Conservation (phyloP, 2,888 invertebrate species). For the Dichetophora obliterata region DNA sequence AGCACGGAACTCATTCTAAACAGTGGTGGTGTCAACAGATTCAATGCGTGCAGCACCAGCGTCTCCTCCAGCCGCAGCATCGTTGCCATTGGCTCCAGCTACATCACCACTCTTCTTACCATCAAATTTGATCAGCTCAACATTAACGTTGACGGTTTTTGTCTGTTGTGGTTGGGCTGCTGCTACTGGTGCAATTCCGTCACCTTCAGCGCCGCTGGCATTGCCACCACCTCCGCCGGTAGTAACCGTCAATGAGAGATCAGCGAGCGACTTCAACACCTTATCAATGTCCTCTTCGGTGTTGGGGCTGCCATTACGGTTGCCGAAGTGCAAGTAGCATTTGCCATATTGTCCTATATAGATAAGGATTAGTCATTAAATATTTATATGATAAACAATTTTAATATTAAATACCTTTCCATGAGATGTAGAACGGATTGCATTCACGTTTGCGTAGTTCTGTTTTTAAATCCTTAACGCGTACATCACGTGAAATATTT, state of each 20-base stretch:
- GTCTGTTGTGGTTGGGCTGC: conserved; percentile 42
- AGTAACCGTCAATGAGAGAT: conserved; percentile 64
- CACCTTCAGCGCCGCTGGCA: conserved; percentile 51
- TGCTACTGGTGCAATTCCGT: conserved; percentile 47
- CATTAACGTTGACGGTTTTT: conserved; percentile 59
- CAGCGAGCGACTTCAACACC: conserved; percentile 65
- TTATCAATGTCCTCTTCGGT: conserved; percentile 66
- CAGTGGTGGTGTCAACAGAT: conserved; percentile 68
- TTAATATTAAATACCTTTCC: conserved; percentile 72
- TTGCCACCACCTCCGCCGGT: conserved; percentile 52
- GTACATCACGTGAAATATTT: conserved; percentile 79
- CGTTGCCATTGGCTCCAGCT: conserved; percentile 49
- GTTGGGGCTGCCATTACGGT: conserved; percentile 71
- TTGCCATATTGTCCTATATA: conserved; percentile 76
- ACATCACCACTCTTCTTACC: conserved; percentile 54
- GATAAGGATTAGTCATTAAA: neutral
- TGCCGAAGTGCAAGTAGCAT: conserved; percentile 82
- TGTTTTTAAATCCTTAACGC: conserved; percentile 81
- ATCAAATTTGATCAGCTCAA: conserved; percentile 63
- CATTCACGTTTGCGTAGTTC: conserved; percentile 81
- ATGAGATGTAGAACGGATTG: conserved; percentile 82
- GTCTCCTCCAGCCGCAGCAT: conserved; percentile 48
- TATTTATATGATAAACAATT: neutral
- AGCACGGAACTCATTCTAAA: conserved; percentile 68
- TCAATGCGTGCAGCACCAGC: conserved; percentile 61